These are phyloP conservation scores for Alligator sinensis DNA, from an alignment of 2,113 vertebrate species.

Conservation along the genomic window DNA sequence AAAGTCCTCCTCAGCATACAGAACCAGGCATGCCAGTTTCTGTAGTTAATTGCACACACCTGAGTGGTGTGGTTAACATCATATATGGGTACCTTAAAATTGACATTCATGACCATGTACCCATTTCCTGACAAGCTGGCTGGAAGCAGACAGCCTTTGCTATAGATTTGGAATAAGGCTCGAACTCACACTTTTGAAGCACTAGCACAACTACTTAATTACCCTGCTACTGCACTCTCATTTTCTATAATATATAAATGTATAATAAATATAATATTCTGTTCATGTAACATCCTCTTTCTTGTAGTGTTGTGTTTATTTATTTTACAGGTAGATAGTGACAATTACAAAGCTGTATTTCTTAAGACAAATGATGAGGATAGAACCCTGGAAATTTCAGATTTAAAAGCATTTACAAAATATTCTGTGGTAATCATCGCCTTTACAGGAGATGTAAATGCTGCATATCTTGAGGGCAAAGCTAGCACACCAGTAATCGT, in stretches of 20 bases:
- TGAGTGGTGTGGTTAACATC: no score
- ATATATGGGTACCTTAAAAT: no score
- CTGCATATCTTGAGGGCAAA: conserved; percentile 83
- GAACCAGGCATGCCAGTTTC: no score
- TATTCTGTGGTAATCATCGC: conserved; percentile 90
- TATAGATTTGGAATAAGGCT: no score
- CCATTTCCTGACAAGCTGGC: no score
- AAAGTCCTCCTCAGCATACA: neutral
- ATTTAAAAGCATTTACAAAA: conserved; percentile 89
- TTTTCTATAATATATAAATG: neutral
- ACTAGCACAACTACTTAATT: no score
- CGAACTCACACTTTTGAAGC: no score
- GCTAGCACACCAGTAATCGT: conserved; percentile 81
- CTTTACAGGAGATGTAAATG: conserved; percentile 85
- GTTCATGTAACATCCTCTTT: neutral
- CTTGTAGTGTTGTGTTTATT: neutral
- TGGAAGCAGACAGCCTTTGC: no score
- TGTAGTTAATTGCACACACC: no score
- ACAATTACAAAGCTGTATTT: conserved; percentile 82
- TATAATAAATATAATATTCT: neutral
- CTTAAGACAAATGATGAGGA: conserved; percentile 83
- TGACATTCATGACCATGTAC: no score
- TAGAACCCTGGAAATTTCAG: conserved; percentile 82
- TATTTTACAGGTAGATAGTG: conserved; percentile 83
- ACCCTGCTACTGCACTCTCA: no score